Conservation (phyloP, 2,797 vertebrate genomes). For the Malacoctenus gilli region DNA sequence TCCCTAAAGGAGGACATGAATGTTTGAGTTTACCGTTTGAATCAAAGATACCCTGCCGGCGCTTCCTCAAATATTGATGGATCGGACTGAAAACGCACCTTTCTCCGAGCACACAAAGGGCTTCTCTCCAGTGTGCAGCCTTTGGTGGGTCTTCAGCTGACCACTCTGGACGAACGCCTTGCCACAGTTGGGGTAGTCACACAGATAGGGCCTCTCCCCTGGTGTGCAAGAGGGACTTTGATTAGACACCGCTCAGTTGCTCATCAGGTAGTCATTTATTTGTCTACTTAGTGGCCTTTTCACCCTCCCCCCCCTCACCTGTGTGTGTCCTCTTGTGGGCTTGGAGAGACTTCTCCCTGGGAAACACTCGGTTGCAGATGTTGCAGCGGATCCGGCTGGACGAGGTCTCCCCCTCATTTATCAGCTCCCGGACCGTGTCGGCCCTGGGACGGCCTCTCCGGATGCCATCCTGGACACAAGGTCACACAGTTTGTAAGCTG, state of each 20-base stretch:
- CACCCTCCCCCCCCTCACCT: conserved; percentile 72
- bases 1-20: too few relatives aligned
- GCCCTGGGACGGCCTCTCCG: conserved; percentile 93
- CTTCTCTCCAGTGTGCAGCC: conserved; percentile 97
- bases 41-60: too few relatives aligned
- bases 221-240: too few relatives aligned
- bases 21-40: too few relatives aligned
- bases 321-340: conserved; percentile 98
- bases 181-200: conserved; percentile 96
- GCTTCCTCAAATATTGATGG: too few relatives aligned
- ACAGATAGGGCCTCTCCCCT: conserved; percentile 97
- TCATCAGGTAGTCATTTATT: too few relatives aligned
- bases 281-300: too few relatives aligned
- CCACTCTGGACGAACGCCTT: conserved; percentile 99
- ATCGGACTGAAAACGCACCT: conserved; percentile 76
- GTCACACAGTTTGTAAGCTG: neutral
- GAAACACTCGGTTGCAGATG: conserved; percentile 97
- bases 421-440: conserved; percentile 93
- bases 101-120: conserved; percentile 98
- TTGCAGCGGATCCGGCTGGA: conserved; percentile 96
- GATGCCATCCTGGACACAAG: conserved; percentile 86
- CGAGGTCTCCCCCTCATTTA: conserved; percentile 93
- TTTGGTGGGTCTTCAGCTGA: conserved; percentile 98
- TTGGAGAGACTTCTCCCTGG: conserved; percentile 95
- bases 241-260: too few relatives aligned